These are phyloP conservation scores for Rotaria socialis DNA, from an alignment of 2,888 invertebrate species.

Conservation along the genomic window DNA sequence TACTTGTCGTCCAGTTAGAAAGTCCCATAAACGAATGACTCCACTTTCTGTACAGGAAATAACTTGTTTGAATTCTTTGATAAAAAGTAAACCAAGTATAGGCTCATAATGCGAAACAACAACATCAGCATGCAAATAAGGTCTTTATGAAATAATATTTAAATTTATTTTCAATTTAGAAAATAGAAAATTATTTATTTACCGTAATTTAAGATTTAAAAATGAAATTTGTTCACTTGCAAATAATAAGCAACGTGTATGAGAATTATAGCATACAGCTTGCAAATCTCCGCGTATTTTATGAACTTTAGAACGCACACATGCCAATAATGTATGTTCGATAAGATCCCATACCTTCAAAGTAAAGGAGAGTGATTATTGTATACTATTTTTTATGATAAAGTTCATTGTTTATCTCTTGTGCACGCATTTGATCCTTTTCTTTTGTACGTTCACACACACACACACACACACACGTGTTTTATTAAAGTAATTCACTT, in stretches of 20 bases:
- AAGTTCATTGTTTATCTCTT: not conserved
- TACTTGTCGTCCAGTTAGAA: slow-evolving; percentile 57
- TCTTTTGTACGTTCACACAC: not conserved
- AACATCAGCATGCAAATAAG: slow-evolving; percentile 55
- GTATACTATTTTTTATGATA: not conserved
- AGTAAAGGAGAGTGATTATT: not conserved
- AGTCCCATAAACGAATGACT: slow-evolving; percentile 59
- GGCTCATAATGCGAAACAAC: slow-evolving; percentile 58
- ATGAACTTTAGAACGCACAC: slow-evolving; percentile 59
- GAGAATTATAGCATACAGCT: slow-evolving; percentile 57
- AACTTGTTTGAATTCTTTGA: slow-evolving; percentile 58
- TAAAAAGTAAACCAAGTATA: slow-evolving; percentile 56
- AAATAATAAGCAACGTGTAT: slow-evolving; percentile 55
- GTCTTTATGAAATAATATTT: slow-evolving; percentile 43
- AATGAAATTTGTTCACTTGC: slow-evolving; percentile 59
- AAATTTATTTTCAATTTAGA: no score
- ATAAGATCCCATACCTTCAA: slow-evolving; percentile 59
- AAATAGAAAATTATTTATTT: no score
- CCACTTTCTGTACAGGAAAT: slow-evolving; percentile 58
- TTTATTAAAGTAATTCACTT: not conserved
- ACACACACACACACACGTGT: not conserved
- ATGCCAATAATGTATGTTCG: slow-evolving; percentile 58
- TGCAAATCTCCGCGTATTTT: slow-evolving; percentile 59
- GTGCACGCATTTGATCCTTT: not conserved
- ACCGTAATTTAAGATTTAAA: slow-evolving; percentile 47